phyloP scores from a whole-genome alignment of 2,888 invertebrate species.

The Drepanosiphum platanoidis region DNA sequence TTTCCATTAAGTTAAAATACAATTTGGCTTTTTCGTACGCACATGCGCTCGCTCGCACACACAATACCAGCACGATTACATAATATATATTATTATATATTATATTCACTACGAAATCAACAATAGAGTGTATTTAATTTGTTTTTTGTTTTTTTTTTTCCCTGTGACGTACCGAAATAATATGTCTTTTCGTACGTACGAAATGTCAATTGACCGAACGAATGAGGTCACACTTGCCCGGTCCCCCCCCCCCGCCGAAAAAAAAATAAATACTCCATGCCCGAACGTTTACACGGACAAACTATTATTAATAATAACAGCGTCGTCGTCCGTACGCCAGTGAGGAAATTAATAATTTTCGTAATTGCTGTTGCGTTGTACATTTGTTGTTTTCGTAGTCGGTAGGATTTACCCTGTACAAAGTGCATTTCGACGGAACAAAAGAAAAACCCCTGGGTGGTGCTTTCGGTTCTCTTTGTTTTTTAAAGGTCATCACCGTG shows the following conservation, averaged over 20 bases:
- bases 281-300: background rate
- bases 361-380: background rate
- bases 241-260: too few relatives aligned
- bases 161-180: background rate
- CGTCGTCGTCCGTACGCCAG: background rate
- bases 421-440: background rate
- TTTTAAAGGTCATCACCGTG: constrained; percentile 52
- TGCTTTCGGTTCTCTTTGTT: constrained; percentile 34
- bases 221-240: background rate
- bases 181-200: background rate
- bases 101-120: background rate
- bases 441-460: constrained; percentile 37
- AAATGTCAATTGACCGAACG: constrained; percentile 43
- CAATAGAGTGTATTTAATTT: constrained; percentile 7
- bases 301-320: constrained; percentile 9
- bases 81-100: constrained; percentile 12
- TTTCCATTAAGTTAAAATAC: constrained; percentile 54
- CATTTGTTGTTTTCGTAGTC: constrained; percentile 11
- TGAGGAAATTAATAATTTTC: background rate
- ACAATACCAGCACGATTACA: background rate
- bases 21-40: constrained; percentile 28
- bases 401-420: constrained; percentile 9
- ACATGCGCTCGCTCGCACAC: background rate
- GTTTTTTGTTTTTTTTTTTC: background rate
- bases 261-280: background rate